A percentile compares a stretch with the other conserved stretches of the same genome.
These are phyloP conservation scores for Morinoia aosen DNA, from an alignment of 2,888 invertebrate species.

Conservation along the genomic window DNA sequence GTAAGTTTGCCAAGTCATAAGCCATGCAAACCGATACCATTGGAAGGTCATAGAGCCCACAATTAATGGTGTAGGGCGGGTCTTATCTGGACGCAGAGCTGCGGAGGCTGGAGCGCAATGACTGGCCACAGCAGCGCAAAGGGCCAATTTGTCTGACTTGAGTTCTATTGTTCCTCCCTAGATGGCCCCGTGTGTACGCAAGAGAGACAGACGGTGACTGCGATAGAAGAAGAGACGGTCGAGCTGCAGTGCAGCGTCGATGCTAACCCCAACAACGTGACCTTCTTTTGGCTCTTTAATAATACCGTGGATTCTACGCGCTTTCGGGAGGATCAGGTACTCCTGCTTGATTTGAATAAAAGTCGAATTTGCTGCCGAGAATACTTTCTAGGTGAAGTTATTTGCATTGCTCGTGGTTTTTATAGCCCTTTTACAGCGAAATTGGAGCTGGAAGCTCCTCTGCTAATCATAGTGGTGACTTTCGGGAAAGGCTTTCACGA, in stretches of 20 bases:
- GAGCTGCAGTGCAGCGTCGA: slow-evolving; percentile 62
- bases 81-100: not conserved
- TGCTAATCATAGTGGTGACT: not conserved
- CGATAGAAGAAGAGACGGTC: slow-evolving; percentile 63
- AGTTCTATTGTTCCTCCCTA: slow-evolving; percentile 54
- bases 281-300: slow-evolving; percentile 67
- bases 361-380: not conserved
- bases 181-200: slow-evolving; percentile 66
- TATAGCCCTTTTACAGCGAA: not conserved
- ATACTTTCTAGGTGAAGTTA: not conserved
- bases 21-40: not conserved
- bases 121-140: slow-evolving; percentile 29
- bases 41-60: not conserved
- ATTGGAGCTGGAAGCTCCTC: not conserved
- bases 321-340: slow-evolving; percentile 62
- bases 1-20: slow-evolving; percentile 16
- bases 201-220: slow-evolving; percentile 59
- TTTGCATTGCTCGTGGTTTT: not conserved
- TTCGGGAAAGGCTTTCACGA: not conserved
- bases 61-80: slow-evolving; percentile 1
- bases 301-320: slow-evolving; percentile 66
- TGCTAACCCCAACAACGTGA: slow-evolving; percentile 65
- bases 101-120: slow-evolving; percentile 1
- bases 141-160: slow-evolving; percentile 20
- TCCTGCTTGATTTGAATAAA: slow-evolving; percentile 13